Evolutionary conservation across 2,888 invertebrate species (phyloP).

Genomic region (Rhorus exstirpatorius): DNA sequence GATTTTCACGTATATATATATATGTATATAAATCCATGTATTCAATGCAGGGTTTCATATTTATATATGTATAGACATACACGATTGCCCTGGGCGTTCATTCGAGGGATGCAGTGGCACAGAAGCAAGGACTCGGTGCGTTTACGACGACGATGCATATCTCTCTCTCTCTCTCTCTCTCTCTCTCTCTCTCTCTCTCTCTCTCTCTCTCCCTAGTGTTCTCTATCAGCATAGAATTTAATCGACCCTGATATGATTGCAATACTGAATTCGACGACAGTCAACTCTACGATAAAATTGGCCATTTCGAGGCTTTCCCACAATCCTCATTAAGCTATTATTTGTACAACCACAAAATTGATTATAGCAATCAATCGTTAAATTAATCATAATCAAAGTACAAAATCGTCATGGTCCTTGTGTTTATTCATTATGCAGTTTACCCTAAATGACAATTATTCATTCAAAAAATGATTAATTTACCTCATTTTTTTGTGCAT

Average conservation of each 20-base stretch:
- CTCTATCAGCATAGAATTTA: slow-evolving; percentile 38
- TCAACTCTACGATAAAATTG: slow-evolving; percentile 51
- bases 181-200: slow-evolving; percentile 20
- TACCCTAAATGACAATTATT: too few relatives aligned
- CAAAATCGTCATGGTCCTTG: too few relatives aligned
- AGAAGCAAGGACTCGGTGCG: slow-evolving; percentile 50
- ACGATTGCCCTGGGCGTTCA: slow-evolving; percentile 51
- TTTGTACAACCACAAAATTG: neutral
- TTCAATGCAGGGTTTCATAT: slow-evolving; percentile 24
- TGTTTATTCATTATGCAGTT: too few relatives aligned
- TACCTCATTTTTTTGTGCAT: too few relatives aligned
- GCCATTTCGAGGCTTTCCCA: slow-evolving; percentile 22
- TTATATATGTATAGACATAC: slow-evolving; percentile 24
- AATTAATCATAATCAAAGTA: too few relatives aligned
- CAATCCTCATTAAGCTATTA: neutral
- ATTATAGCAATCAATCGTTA: too few relatives aligned
- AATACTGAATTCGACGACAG: slow-evolving; percentile 59
- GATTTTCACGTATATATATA: slow-evolving; percentile 54
- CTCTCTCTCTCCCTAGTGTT: neutral
- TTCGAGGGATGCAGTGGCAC: slow-evolving; percentile 52
- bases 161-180: neutral
- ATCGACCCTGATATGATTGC: slow-evolving; percentile 57
- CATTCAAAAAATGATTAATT: too few relatives aligned
- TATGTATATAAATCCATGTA: neutral
- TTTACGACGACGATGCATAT: slow-evolving; percentile 57